phyloP scores from a whole-genome alignment of 92 coral and sea anemone genomes.

The Umimayanthus kanabou region DNA sequence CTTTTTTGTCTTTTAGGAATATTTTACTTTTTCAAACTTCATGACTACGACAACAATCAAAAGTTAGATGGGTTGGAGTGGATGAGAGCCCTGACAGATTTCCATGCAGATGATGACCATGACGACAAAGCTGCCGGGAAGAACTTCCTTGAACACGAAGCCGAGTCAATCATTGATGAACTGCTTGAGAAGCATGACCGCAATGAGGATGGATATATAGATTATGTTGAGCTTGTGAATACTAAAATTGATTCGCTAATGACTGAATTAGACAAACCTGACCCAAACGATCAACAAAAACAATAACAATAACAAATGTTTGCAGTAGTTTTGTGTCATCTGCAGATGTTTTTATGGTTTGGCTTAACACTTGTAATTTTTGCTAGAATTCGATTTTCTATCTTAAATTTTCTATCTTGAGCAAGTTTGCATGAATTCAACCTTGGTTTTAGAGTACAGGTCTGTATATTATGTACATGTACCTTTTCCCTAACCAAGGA shows the following conservation, averaged over 20 bases:
- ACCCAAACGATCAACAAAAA: slow-evolving; percentile 34
- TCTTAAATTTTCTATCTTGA: neutral
- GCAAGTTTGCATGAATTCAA: neutral
- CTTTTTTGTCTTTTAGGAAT: slow-evolving; percentile 62
- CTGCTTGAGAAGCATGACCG: slow-evolving; percentile 86
- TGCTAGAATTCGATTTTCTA: neutral
- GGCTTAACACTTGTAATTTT: neutral
- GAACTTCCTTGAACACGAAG: slow-evolving; percentile 81
- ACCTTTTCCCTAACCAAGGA: neutral
- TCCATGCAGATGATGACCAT: slow-evolving; percentile 55
- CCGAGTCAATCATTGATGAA: slow-evolving; percentile 83
- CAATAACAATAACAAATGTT: slow-evolving; percentile 14
- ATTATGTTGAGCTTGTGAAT: slow-evolving; percentile 87
- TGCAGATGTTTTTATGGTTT: neutral
- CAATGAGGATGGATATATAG: slow-evolving; percentile 85
- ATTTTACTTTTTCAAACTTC: slow-evolving; percentile 93
- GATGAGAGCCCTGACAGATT: slow-evolving; percentile 83
- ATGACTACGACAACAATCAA: slow-evolving; percentile 90
- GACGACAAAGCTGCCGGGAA: slow-evolving; percentile 68
- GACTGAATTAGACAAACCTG: slow-evolving; percentile 81
- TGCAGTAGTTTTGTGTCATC: neutral
- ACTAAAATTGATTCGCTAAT: slow-evolving; percentile 73
- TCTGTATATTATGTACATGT: no score
- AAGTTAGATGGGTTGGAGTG: slow-evolving; percentile 95
- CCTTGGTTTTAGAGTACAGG: no score